These are phyloP conservation scores for Akabosia matsudoensis DNA, from an alignment of 1,140 invertebrate genomes.

Conservation along the genomic window DNA sequence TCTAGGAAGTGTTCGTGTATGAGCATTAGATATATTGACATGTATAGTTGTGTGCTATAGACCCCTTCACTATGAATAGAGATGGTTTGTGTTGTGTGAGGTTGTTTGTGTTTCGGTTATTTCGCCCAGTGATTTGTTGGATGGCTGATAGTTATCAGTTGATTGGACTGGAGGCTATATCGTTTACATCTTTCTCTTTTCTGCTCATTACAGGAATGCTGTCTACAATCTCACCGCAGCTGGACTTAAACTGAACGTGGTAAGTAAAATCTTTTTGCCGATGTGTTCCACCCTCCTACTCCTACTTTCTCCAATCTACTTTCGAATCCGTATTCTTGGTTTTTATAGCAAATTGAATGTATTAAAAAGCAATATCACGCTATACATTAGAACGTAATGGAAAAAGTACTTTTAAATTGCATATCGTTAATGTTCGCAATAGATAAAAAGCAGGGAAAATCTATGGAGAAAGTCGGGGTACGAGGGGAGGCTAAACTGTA, in stretches of 20 bases:
- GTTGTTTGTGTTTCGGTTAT: conserved; percentile 16
- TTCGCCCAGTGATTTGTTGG: conserved; percentile 40
- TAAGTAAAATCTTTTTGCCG: conserved; percentile 38
- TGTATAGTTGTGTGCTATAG: neutral
- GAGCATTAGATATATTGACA: no score
- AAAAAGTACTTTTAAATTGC: no score
- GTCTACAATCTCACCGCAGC: conserved; percentile 44
- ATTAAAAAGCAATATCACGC: no score
- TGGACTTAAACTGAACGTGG: conserved; percentile 42
- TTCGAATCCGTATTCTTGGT: no score
- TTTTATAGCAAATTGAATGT: no score
- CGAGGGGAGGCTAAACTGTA: no score
- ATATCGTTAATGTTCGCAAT: no score
- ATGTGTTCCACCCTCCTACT: no score
- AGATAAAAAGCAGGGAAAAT: no score
- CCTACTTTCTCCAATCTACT: neutral
- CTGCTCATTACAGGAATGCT: conserved; percentile 34
- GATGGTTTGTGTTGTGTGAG: neutral
- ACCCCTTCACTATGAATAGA: neutral
- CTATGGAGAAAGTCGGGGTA: no score
- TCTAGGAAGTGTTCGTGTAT: no score
- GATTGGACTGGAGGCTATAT: conserved; percentile 35
- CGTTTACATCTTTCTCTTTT: conserved; percentile 4
- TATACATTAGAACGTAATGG: no score
- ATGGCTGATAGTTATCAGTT: conserved; percentile 44